Percentiles rank a stretch among this genome's conserved stretches.
Evolutionary conservation across 2,797 vertebrate genomes (phyloP).

Genomic region (Epinephelus malabaricus): DNA sequence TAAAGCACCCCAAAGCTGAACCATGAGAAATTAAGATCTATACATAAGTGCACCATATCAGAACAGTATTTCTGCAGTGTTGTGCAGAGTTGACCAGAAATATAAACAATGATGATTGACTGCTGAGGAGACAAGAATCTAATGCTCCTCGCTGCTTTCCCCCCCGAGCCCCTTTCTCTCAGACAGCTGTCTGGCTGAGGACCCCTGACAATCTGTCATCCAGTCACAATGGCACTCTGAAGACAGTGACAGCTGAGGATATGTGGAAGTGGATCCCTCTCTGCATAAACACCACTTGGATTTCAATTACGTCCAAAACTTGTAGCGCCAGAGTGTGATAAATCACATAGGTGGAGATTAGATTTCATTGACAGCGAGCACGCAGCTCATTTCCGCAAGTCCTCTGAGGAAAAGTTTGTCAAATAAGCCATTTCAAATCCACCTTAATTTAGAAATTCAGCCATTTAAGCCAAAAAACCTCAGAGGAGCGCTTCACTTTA

Average conservation of each 20-base stretch:
- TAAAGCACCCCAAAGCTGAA: neutral
- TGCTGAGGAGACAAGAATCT: conserved; percentile 78
- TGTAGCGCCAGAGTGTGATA: conserved; percentile 55
- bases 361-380: conserved; percentile 59
- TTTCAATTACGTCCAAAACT: conserved; percentile 78
- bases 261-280: conserved; percentile 75
- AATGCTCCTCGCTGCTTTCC: conserved; percentile 53
- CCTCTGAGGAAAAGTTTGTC: conserved; percentile 61
- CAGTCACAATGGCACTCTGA: conserved; percentile 77
- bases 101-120: conserved; percentile 79
- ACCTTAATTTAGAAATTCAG: conserved; percentile 53
- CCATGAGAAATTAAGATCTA: conserved; percentile 8
- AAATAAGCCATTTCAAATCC: conserved; percentile 53
- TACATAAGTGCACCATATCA: conserved; percentile 18
- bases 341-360: conserved; percentile 73
- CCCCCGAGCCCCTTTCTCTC: conserved; percentile 68
- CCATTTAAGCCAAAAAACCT: conserved; percentile 52
- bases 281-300: conserved; percentile 78
- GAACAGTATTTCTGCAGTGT: conserved; percentile 16
- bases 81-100: conserved; percentile 63
- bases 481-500: conserved; percentile 43
- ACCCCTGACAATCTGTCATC: conserved; percentile 82
- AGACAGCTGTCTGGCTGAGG: conserved; percentile 81
- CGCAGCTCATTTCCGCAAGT: conserved; percentile 61
- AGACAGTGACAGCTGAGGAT: conserved; percentile 83